A percentile compares a stretch with the other conserved stretches of the same genome.
Evolutionary conservation across 53 echinoderm and acorn worm genomes (phyloP).

Genomic region (Stichopus horrens): DNA sequence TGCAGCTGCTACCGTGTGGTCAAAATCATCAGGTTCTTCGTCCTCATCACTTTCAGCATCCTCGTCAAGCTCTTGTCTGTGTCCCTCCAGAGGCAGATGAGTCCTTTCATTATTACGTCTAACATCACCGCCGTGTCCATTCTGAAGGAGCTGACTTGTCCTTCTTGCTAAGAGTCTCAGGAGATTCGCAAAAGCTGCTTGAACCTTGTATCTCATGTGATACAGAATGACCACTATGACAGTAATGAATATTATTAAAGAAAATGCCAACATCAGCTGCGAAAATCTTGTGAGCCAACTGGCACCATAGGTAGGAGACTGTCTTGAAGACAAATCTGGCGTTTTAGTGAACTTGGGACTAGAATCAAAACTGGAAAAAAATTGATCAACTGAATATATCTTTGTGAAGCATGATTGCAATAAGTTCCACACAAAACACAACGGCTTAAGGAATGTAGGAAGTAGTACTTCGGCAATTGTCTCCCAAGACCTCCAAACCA

Average conservation of each 20-base stretch:
- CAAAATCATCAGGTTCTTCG: not conserved
- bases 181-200: not conserved
- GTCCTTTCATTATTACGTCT: not conserved
- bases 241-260: not conserved
- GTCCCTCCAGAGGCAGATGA: constrained; percentile 4
- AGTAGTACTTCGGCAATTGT: not conserved
- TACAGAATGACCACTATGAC: not conserved
- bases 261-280: constrained; percentile 22
- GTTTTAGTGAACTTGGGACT: not conserved
- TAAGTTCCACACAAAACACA: not conserved
- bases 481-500: not conserved
- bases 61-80: not conserved
- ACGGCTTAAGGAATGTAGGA: not conserved
- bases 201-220: constrained; percentile 25
- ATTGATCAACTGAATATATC: not conserved
- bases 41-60: constrained; percentile 13
- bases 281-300: constrained; percentile 29
- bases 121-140: not conserved
- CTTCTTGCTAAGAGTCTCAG: not conserved
- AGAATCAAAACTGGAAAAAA: not conserved
- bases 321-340: not conserved
- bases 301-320: not conserved
- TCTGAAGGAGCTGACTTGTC: not conserved
- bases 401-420: not conserved
- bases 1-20: not conserved